A percentile compares a stretch with the other conserved stretches of the same genome.
phyloP scores from a whole-genome alignment of 2,888 invertebrate species.

The Pollenia griseotomentosa region DNA sequence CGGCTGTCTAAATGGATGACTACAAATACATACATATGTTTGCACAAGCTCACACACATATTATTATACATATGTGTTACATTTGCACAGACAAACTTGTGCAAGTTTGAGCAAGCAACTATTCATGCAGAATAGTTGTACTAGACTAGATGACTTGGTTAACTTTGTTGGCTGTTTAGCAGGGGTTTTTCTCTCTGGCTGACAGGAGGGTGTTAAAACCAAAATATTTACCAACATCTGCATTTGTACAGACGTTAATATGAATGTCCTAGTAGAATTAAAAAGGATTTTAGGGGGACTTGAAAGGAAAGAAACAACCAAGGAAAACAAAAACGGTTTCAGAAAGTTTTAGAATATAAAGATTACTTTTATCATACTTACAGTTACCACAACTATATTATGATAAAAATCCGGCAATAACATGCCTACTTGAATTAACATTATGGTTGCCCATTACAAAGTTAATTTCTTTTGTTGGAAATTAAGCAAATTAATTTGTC shows the following conservation, averaged over 20 bases:
- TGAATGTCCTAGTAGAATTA: constrained; percentile 14
- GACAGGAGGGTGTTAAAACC: constrained; percentile 27
- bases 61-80: background rate
- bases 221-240: constrained; percentile 57
- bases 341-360: no score
- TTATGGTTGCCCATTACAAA: no score
- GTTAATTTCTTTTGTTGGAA: no score
- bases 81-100: no score
- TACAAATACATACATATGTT: background rate
- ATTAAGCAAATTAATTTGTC: no score
- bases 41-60: background rate
- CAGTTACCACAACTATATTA: no score
- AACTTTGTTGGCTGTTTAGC: background rate
- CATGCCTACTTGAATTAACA: no score
- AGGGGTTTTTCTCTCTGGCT: constrained; percentile 17
- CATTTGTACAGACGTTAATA: constrained; percentile 1
- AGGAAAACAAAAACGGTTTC: no score
- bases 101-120: background rate
- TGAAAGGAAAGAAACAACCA: no score
- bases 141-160: background rate
- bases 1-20: constrained; percentile 50
- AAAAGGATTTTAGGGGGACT: no score
- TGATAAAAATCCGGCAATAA: no score
- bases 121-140: constrained; percentile 20
- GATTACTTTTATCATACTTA: no score